Evolutionary conservation across 2,113 vertebrate species (phyloP), one percentile per base, ranked within the genome.

Genomic region (Sinosuthora webbiana): DNA sequence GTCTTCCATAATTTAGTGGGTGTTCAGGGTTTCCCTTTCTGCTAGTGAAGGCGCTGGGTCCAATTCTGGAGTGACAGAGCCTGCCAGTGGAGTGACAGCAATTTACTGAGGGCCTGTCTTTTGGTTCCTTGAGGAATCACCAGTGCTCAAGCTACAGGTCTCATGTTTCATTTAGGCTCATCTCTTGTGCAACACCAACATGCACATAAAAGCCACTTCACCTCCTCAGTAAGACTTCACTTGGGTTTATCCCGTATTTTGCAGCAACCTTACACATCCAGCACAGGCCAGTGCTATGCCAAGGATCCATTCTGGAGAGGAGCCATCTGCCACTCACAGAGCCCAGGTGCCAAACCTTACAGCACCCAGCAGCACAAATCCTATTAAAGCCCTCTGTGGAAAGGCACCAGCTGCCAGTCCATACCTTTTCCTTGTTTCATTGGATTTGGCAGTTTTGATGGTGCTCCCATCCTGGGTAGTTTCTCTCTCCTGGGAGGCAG

Each of bases 351-450:
- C 68, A 90, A 83, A 70, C 30, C 33, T 64, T 6, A 52, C 12
- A 60, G 84, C 50, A 82, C 39, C 22, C 42, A 87, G 73, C 52
- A 94, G 56, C 50, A 59, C 1, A 10, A 6, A 70, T 27, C 31
- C 53, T 15, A 7, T 24, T 22, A 35, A 39, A 68, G 10, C 13
- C 49, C 33, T 56, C 53, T 35, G 13, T 3, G 4, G 83, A 56
- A 68, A 56, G 23, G n/a, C 6, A 15, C 16, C 49, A 63, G 5
- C 9, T 3, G 23, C 30, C 39, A 60, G 5, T 30, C 83, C 97
- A 9, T 98, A 99, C 99, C 99, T 99, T 97, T 99, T 99, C 92
- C 98, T 98, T 52, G 98, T 99, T 73, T 99, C 99, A 1, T 97
- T 96, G 76, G 98, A 98, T 91, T 99, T 97, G 85, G 97, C 98